A percentile compares a stretch with the other conserved stretches of the same genome.
Conservation (phyloP, 2,113 vertebrate genomes). For the Tylochromis polylepis region DNA sequence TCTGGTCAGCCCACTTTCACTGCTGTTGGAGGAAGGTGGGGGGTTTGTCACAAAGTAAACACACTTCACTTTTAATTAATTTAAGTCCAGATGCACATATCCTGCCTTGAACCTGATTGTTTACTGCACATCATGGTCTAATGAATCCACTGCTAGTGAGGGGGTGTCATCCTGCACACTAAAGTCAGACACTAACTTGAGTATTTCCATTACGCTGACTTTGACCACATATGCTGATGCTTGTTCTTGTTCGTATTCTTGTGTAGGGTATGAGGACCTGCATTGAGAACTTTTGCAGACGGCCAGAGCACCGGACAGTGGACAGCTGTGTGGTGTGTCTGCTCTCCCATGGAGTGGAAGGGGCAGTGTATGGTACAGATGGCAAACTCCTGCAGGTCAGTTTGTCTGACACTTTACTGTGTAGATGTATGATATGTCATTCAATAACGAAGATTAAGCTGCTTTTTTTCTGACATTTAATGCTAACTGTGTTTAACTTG, state of each 20-base stretch:
- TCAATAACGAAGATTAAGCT: background rate
- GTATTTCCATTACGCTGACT: background rate
- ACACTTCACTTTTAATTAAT: background rate
- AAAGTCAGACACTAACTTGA: background rate
- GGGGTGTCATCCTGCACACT: background rate
- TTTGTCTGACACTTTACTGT: slow-evolving; percentile 5
- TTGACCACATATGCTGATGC: background rate
- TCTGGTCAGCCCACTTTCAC: background rate
- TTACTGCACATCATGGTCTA: background rate
- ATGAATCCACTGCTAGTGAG: background rate
- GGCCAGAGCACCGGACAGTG: slow-evolving; percentile 67
- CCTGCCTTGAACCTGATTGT: background rate
- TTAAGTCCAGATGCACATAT: background rate
- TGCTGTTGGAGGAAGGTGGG: background rate
- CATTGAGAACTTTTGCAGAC: slow-evolving; percentile 79
- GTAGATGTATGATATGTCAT: background rate
- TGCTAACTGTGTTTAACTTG: background rate
- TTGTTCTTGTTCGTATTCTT: background rate
- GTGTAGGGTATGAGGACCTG: slow-evolving; percentile 81
- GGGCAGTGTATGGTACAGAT: slow-evolving; percentile 87
- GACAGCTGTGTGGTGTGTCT: slow-evolving; percentile 89
- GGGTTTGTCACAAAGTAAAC: background rate
- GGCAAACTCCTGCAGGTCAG: slow-evolving; percentile 84
- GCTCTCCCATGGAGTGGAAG: slow-evolving; percentile 92
- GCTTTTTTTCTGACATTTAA: background rate